Evolutionary conservation across 2,113 vertebrate genomes (phyloP), one percentile per base, ranked within the genome.

Genomic region (Salminus brasiliensis): DNA sequence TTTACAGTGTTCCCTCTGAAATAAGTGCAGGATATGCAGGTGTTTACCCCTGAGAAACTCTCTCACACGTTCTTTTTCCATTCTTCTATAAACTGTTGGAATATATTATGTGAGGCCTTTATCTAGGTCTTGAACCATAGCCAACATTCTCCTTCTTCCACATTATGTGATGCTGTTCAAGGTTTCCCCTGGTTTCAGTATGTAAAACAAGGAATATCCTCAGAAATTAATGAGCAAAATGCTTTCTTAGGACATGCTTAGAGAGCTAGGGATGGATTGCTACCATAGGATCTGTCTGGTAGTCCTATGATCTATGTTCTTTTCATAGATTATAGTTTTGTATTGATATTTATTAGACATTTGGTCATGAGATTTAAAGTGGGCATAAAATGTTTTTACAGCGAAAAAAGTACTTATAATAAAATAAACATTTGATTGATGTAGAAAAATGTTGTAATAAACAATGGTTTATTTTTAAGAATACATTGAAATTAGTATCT

Each of bases 11-110:
- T 79, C 67, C 29, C 34, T 55, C 30, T 73, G 60, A 81, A 74
- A 81, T 70, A 76, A 63, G 72, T 75, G 80, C 77, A 74, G 77
- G 60, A 66, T 63, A 78, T 75, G 66, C 83, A 84, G 71, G 79
- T 84, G 83, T 78, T 81, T 75, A 47, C 75, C 49, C 57, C 52
- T 74, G 71, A 81, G 77, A 79, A 59, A 65, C 59, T 79, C 75
- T 75, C 63, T 63, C 70, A 79, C 75, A 81, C 83, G 68, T 81
- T 65, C 57, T 84, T 81, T 84, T 70, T 78, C 60, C 34, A 34
- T n/a, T 41, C 27, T 78, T 84, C 71, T 81, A 66, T 84, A 81
- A 84, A 84, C 83, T 75, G 72, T 75, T 47, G 39, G 27, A 63
- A 77, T 57, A 77, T 57, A 67, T 10, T 43, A 30, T 71, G 47